Percentiles rank a stretch among this genome's conserved stretches.
Conservation (phyloP, 2,888 invertebrate genomes). For the Xanthorhoe designata region DNA sequence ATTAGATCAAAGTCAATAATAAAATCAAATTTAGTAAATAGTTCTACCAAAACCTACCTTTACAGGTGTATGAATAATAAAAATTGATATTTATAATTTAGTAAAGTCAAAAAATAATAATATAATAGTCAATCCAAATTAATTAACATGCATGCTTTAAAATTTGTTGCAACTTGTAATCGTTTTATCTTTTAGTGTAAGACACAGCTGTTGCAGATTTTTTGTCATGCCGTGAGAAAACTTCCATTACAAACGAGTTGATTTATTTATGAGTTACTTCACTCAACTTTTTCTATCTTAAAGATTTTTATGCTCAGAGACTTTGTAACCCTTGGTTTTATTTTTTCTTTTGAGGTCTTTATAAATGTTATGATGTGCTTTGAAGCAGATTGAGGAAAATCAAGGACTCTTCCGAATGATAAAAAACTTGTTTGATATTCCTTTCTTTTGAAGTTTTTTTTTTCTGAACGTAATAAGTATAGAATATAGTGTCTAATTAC, state of each 20-base stretch:
- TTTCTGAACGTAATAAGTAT: neutral
- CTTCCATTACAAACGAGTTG: conserved; percentile 46
- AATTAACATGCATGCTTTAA: too few relatives aligned
- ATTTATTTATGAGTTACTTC: conserved; percentile 51
- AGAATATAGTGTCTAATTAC: too few relatives aligned
- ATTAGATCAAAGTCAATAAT: too few relatives aligned
- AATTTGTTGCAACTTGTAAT: too few relatives aligned
- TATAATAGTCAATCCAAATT: too few relatives aligned
- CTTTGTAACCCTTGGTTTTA: conserved; percentile 8
- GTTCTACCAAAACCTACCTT: too few relatives aligned
- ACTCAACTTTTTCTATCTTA: conserved; percentile 39
- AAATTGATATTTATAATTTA: too few relatives aligned
- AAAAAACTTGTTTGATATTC: conserved; percentile 2
- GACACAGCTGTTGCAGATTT: conserved; percentile 34
- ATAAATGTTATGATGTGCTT: conserved; percentile 6
- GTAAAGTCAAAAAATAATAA: too few relatives aligned
- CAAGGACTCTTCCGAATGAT: neutral
- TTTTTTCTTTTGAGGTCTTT: neutral
- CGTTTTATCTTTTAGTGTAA: too few relatives aligned
- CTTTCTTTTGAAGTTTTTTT: neutral
- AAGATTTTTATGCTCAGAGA: conserved; percentile 24
- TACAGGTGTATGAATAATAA: too few relatives aligned
- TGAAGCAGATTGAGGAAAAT: conserved; percentile 17
- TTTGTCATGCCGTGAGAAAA: conserved; percentile 42
- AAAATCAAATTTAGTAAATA: too few relatives aligned